These are phyloP conservation scores for Anarsia innoxiella DNA, from an alignment of 2,888 invertebrate species.

Conservation along the genomic window DNA sequence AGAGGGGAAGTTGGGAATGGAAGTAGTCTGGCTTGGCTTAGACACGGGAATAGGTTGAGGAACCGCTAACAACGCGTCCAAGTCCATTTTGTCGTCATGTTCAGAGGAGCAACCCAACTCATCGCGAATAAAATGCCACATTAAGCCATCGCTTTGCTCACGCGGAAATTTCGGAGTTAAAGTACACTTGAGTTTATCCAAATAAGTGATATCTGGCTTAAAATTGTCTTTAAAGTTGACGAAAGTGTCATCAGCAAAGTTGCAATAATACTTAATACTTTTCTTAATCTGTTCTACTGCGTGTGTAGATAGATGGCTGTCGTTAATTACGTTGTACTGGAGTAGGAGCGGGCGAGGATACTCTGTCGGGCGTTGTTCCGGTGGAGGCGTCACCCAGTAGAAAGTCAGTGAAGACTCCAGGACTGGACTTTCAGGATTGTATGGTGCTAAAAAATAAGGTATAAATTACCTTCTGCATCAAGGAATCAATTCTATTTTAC, in stretches of 20 bases:
- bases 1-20: conserved; percentile 63
- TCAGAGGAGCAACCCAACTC: conserved; percentile 81
- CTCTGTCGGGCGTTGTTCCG: conserved; percentile 92
- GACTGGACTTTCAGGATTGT: conserved; percentile 85
- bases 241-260: conserved; percentile 61
- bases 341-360: conserved; percentile 94
- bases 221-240: conserved; percentile 76
- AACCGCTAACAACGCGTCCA: conserved; percentile 73
- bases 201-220: conserved; percentile 82
- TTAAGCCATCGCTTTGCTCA: conserved; percentile 83
- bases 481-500: background rate
- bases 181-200: conserved; percentile 90
- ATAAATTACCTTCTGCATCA: no score
- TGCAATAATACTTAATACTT: conserved; percentile 88
- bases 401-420: conserved; percentile 89
- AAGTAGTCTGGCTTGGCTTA: conserved; percentile 51
- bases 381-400: conserved; percentile 97
- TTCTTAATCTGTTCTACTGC: conserved; percentile 90
- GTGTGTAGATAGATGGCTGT: conserved; percentile 85
- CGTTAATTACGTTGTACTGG: conserved; percentile 89
- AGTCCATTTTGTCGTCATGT: conserved; percentile 81
- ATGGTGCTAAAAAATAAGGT: conserved; percentile 83
- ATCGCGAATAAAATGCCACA: conserved; percentile 87
- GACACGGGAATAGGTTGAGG: conserved; percentile 70
- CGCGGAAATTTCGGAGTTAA: conserved; percentile 87